Base-by-base conservation (phyloP, 2,888 invertebrate species). In the Thalpophila matura region DNA sequence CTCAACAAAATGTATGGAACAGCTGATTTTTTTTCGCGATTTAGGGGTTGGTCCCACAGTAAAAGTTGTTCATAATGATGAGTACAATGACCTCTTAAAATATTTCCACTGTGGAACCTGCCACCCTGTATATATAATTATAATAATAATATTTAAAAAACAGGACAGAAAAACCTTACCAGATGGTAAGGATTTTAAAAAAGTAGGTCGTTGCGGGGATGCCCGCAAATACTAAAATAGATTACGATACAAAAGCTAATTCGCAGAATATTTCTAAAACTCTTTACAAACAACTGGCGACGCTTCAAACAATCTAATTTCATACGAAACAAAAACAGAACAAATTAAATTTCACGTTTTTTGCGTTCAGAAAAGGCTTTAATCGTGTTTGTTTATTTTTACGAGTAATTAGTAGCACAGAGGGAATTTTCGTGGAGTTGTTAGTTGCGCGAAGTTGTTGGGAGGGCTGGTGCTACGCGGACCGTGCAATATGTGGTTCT, bases 331-430 rank as follows among this genome's bases (percentile, higher is more conserved):
- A 57, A 70, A 78, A 77, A 71, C 70, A 77, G 63, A 68, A 77
- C 47, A 67, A 81, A 79, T 79, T 72, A 50, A 77, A 81, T 77
- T 76, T 70, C 51, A 57, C 50, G 46, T 74, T 79, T 77, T 76
- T 76, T 68, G 66, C 45, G 60, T 75, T 56, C 67, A 66, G 64
- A 72, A 75, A 76, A 74, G 65, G 68, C 37, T 66, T 63, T 61
- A 63, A 74, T 66, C 61, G 49, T 66, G 69, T 80, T 81, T 78
- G 79, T 81, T 85, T 82, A 77, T 81, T 84, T 84, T 74, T 73
- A 51, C 58, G 67, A 74, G 76, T 79, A 84, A 82, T 81, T 82
- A 81, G 78, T 77, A 65, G 72, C 67, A 73, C 65, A 60, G 73
- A 60, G 71, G 62, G 58, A 68, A 65, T 59, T 69, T 72, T 64